Evolutionary conservation across 2,113 vertebrate species (phyloP), one percentile per base, ranked within the genome.

Genomic region (Pyrgilauda ruficollis): DNA sequence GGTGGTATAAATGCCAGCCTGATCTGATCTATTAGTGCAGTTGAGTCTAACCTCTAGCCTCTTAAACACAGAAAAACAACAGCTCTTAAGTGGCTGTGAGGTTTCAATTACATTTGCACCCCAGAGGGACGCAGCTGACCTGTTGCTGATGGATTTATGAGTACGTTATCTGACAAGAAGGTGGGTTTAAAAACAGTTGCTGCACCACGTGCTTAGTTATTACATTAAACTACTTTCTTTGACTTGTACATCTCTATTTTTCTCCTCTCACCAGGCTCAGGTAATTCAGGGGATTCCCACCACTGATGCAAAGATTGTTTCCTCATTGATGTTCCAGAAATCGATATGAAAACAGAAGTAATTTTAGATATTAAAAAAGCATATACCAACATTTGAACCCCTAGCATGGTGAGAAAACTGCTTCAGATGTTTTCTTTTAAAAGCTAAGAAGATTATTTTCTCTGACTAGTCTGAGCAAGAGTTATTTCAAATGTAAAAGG

Each of bases 71-170:
- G 63, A 73, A 94, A 92, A 96, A 80, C 95, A 95, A 90, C 81
- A 88, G 64, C 81, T 96, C 76, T 82, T 89, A 92, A 97, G 86
- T 95, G 96, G 85, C 90, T 94, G 70, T 90, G 91, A 96, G 96
- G 88, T 97, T 97, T 97, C 95, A 95, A 89, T 97, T 97, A 96
- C 90, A 88, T 90, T 90, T 91, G 64, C 74, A 91, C 88, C 94
- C 93, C 74, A 63, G 90, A 93, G 96, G 86, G 86, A 92, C 0
- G 0, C 69, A 94, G 80, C 41, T 95, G 95, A 96, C 95, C 94
- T 79, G 66, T 80, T 96, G 92, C 88, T 97, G 97, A 98, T 97
- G 93, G 96, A 97, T 97, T 97, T 95, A 97, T 94, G 91, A 94
- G 82, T 66, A 76, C 72, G 84, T 87, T 94, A 80, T 97, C 85